These are phyloP conservation scores for Myioborus miniatus DNA, from an alignment of 2,797 vertebrate species.

Conservation along the genomic window DNA sequence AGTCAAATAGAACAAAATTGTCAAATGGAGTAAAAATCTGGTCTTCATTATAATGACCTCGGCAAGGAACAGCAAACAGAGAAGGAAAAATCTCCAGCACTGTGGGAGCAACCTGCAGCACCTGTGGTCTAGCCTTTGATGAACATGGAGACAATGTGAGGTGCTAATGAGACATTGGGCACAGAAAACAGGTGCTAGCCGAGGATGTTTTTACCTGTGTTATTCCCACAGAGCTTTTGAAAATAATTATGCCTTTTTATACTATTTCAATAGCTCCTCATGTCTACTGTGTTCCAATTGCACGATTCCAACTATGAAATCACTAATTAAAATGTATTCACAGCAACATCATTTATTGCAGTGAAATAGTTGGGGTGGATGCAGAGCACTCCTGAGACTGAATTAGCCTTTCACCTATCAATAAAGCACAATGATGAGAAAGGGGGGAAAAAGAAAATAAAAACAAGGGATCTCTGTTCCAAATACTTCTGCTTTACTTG, in stretches of 20 bases:
- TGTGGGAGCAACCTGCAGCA: not conserved
- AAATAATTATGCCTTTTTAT: conserved; percentile 56
- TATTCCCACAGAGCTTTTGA: conserved; percentile 36
- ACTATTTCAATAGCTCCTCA: conserved; percentile 28
- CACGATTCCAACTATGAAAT: conserved; percentile 30
- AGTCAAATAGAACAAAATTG: not conserved
- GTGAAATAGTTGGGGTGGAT: conserved; percentile 12
- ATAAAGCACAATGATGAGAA: not conserved
- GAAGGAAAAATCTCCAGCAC: not conserved
- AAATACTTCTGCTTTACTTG: not conserved
- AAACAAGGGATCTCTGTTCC: not conserved
- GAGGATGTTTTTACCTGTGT: conserved; percentile 16
- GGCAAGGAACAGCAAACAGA: not conserved
- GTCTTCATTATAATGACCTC: not conserved
- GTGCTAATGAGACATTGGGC: conserved; percentile 15
- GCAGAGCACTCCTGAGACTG: not conserved
- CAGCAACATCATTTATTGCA: conserved; percentile 33
- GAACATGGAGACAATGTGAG: not conserved
- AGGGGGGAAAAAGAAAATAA: not conserved
- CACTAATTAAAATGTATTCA: conserved; percentile 65
- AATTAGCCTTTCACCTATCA: conserved; percentile 33
- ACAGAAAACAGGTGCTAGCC: conserved; percentile 36
- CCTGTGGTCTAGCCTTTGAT: conserved; percentile 13
- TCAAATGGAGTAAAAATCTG: not conserved
- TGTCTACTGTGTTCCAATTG: conserved; percentile 29